Conservation (phyloP, 1,140 invertebrate species). For the Macrostomum lignano region DNA sequence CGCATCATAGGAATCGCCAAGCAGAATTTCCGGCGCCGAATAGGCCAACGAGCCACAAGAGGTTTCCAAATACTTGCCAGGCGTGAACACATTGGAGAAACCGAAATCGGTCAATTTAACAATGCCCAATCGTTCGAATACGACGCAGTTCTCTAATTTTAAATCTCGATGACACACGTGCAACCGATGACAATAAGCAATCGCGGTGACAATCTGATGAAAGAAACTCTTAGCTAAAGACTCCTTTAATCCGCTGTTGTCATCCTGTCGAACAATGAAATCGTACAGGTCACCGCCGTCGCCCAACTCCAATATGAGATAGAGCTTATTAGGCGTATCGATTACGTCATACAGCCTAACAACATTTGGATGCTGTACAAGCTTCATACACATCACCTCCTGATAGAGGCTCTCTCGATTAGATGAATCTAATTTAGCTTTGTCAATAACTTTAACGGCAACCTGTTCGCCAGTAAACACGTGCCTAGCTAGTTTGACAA, state of each 20-base stretch:
- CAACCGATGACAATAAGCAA: constrained; percentile 82
- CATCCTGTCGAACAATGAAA: constrained; percentile 80
- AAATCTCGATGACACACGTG: constrained; percentile 75
- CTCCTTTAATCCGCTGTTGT: constrained; percentile 36
- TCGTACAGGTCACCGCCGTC: constrained; percentile 96
- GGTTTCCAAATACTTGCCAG: constrained; percentile 87
- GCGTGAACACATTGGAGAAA: constrained; percentile 72
- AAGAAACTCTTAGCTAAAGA: constrained; percentile 61
- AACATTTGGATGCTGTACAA: constrained; percentile 91
- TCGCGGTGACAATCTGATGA: constrained; percentile 68
- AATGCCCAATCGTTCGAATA: constrained; percentile 78
- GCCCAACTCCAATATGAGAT: constrained; percentile 72
- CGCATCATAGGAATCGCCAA: constrained; percentile 45
- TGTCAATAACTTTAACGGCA: constrained; percentile 60
- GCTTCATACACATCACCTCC: constrained; percentile 78
- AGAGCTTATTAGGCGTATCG: constrained; percentile 47
- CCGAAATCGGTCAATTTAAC: constrained; percentile 98
- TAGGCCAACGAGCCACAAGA: constrained; percentile 96
- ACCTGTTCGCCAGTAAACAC: constrained; percentile 98
- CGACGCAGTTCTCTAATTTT: constrained; percentile 94
- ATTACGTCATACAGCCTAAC: constrained; percentile 93
- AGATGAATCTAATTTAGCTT: constrained; percentile 75
- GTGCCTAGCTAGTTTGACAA: constrained; percentile 86
- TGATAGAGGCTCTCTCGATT: constrained; percentile 87
- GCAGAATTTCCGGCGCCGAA: constrained; percentile 87